phyloP scores from a whole-genome alignment of 2,797 vertebrate species.

The Schizopygopsis pylzovi region DNA sequence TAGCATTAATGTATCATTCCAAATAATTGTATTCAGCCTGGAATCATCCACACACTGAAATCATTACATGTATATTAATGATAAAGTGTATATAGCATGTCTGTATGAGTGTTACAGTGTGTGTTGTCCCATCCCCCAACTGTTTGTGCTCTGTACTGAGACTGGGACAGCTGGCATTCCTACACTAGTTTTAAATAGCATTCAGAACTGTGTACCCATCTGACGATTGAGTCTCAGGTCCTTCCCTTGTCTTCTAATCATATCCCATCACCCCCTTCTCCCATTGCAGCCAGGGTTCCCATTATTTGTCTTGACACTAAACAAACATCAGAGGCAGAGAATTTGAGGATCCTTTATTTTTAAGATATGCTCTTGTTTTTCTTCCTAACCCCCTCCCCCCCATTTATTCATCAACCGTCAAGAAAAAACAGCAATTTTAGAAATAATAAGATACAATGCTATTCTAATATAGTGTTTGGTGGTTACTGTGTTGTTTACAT shows the following conservation, averaged over 20 bases:
- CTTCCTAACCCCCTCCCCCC: neutral
- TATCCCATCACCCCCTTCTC: slow-evolving; percentile 48
- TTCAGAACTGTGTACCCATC: slow-evolving; percentile 51
- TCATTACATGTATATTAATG: neutral
- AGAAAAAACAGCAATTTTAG: neutral
- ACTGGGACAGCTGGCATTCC: slow-evolving; percentile 75
- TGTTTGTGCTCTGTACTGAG: slow-evolving; percentile 35
- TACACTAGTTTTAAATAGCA: slow-evolving; percentile 77
- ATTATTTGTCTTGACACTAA: slow-evolving; percentile 1
- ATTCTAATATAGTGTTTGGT: neutral
- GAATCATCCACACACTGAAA: neutral
- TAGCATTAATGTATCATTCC: neutral
- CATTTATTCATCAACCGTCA: neutral
- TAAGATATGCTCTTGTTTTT: neutral
- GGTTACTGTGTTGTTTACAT: neutral
- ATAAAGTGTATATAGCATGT: neutral
- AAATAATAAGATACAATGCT: neutral
- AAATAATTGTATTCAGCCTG: neutral
- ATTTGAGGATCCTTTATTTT: neutral
- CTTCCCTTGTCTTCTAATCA: slow-evolving; percentile 48
- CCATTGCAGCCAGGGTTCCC: neutral
- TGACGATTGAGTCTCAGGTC: slow-evolving; percentile 18
- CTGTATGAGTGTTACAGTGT: neutral
- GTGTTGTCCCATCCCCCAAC: slow-evolving; percentile 41
- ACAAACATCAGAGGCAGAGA: neutral